Conservation (phyloP, 2,797 vertebrate species). For the Micropoecilia bifurca region DNA sequence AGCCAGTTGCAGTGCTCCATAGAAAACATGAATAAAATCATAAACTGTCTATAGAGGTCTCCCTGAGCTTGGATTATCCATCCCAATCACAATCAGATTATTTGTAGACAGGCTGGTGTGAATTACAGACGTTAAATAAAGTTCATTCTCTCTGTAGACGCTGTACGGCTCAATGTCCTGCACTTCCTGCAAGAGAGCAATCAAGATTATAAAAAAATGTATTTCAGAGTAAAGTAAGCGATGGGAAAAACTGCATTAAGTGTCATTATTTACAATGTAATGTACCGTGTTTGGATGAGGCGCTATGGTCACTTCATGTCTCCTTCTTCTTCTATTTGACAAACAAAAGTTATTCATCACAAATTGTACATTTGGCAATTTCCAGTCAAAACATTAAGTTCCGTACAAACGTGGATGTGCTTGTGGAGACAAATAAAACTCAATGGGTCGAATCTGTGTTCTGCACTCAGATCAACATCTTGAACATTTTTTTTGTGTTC, state of each 20-base stretch:
- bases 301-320: not conserved
- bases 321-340: not conserved
- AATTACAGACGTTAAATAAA: not conserved
- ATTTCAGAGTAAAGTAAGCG: not conserved
- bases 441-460: not conserved
- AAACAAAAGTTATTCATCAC: not conserved
- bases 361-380: not conserved
- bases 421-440: not conserved
- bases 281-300: not conserved
- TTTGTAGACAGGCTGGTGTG: not conserved
- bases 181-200: conserved; percentile 5
- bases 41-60: not conserved
- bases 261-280: too few relatives aligned
- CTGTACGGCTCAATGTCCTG: not conserved
- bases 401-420: not conserved
- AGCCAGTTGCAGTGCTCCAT: not conserved
- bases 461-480: not conserved
- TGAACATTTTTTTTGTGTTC: too few relatives aligned
- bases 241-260: not conserved
- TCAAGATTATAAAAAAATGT: fast-evolving
- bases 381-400: not conserved
- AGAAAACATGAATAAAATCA: not conserved
- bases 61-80: not conserved
- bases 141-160: not conserved
- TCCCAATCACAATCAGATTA: not conserved